Evolutionary conservation across 1,140 invertebrate species (phyloP), one percentile per base, ranked within the genome.

Genomic region (Drosophila littoralis): DNA sequence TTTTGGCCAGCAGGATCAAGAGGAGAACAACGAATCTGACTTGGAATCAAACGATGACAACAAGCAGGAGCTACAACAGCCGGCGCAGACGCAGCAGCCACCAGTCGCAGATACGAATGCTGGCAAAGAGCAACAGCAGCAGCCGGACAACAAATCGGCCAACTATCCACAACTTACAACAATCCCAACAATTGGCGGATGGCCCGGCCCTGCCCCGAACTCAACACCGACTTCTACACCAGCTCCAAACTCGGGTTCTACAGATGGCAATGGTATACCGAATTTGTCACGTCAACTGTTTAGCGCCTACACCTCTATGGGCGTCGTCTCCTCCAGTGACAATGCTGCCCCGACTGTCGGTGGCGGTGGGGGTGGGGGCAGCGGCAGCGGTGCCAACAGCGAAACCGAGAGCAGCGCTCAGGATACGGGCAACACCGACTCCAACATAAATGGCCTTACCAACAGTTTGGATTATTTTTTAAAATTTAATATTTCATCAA

Each of bases 11-110:
- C 64, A 91, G 85, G 83, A 92, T 66, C 89, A 91, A 66, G 91
- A 92, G 51, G 91, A 92, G 71, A 84, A 91, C 28, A 92, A 92
- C 48, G 91, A 92, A 73, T 92, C 91, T 32, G 91, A 92, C 43
- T 71, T 86, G 55, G 91, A 92, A 54, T 76, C 81, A 1, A 91
- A 83, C 42, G 91, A 92, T 59, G 86, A 90, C 12, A 89, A 81
- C 61, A 89, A 89, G 38, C 58, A 77, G 40, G 75, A 86, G 51
- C 55, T 65, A 7, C 52, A 67, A n/a, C 76, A 72, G 55, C 15
- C 10, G 22, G 22, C 46, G 28, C 69, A 69, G 43, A 15, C 65
- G 42, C 73, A 73, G 33, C 68, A 60, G 12, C 45, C 57, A 17
- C 33, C 46, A 38, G 63, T 36, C 5, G 45, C 60, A 35, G 57